Percentiles rank a stretch among this genome's conserved stretches.
phyloP scores from a whole-genome alignment of 2,113 vertebrate genomes.

The Malaclemys terrapin region DNA sequence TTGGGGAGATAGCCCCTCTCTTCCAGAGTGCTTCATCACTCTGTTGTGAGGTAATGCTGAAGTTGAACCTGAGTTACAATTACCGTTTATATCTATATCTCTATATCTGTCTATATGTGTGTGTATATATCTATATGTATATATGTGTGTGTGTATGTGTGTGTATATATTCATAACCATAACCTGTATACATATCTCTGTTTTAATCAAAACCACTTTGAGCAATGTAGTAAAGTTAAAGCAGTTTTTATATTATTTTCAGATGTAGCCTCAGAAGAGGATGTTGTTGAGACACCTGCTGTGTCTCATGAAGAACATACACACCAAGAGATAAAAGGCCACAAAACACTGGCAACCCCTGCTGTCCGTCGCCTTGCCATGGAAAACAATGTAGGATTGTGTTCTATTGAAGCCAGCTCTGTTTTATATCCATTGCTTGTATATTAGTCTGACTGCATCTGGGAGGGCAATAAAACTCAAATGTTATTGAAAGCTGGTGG shows the following conservation, averaged over 20 bases:
- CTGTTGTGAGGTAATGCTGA: neutral
- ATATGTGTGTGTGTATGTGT: too few relatives aligned
- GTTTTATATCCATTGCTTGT: neutral
- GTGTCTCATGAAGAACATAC: constrained; percentile 95
- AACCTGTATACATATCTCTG: neutral
- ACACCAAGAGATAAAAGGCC: constrained; percentile 97
- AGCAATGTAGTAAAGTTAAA: neutral
- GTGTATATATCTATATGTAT: too few relatives aligned
- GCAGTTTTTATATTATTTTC: neutral
- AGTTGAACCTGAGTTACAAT: neutral
- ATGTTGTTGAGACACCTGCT: constrained; percentile 95
- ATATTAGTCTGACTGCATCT: neutral
- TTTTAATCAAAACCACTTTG: neutral
- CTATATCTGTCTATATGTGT: too few relatives aligned
- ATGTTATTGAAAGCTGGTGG: neutral
- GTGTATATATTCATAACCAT: too few relatives aligned
- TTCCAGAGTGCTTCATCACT: neutral
- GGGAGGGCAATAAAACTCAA: neutral
- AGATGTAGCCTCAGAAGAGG: constrained; percentile 90
- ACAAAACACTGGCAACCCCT: constrained; percentile 94
- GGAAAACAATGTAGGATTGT: constrained; percentile 93
- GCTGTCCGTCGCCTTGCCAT: constrained; percentile 95
- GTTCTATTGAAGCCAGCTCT: neutral
- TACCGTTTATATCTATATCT: neutral
- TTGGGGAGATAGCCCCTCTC: neutral